Base-by-base conservation (phyloP, 2,888 invertebrate genomes). In the Anthoptus insignis region DNA sequence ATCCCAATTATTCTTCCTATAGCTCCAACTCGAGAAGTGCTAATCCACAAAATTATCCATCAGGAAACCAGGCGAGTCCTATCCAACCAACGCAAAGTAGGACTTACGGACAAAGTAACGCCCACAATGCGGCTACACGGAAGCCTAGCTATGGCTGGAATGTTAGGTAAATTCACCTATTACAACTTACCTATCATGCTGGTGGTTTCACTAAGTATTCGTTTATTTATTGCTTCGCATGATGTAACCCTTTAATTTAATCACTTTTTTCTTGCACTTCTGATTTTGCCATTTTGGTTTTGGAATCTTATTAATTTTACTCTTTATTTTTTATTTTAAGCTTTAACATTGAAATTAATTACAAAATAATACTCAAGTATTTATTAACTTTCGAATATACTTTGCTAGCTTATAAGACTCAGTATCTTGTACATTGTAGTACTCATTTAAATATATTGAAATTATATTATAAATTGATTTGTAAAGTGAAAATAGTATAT, bases 111-210 rank as follows among this genome's bases (percentile, higher is more conserved):
- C 85, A 87, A 71, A 83, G 68, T 67, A 76, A 88, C 72, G 82
- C 71, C 19, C 81, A 72, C 68, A 87, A 72, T 67, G 79, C 74
- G 47, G 89, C 87, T 49, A 87, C 91, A 13, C 79, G 81, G 76
- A 87, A 81, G 73, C 92, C 93, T 21, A 83, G 82, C 66, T 93
- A 92, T 75, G 93, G 93, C 71, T 93, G 93, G 93, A 89, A 86
- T 67, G 78, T 89, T 84, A 89, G 93, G 93, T 93, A 93, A 93
- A 84, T 85, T n/a, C n/a, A n/a, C n/a, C n/a, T n/a, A n/a, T n/a
- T n/a, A 78, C 54, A 39, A 39, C 24, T n/a, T 32, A 13, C 71
- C 57, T 59, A 68, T 50, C 29, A 32, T 64, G 69, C 72, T 74
- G 81, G 78, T 78, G 76, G 79, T 73, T 81, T 79, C 70, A 73